These are phyloP conservation scores for Protobothrops flavoviridis DNA, from an alignment of 2,113 vertebrate species.

Conservation along the genomic window DNA sequence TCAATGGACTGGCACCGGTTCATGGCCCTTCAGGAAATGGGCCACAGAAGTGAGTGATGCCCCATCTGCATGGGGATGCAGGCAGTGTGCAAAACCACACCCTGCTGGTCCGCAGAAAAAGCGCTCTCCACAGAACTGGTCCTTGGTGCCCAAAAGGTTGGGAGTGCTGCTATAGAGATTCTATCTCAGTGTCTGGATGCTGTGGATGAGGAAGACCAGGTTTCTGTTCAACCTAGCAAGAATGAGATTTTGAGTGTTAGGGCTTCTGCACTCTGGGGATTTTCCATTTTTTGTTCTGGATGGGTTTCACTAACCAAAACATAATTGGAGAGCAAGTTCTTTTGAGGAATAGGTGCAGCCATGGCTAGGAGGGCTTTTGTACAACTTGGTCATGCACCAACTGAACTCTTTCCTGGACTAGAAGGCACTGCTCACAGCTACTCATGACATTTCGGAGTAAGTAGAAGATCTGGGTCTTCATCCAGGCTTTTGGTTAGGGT, in stretches of 20 bases:
- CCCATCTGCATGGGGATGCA: no score
- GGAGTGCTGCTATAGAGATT: neutral
- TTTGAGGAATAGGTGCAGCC: neutral
- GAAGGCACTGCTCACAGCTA: neutral
- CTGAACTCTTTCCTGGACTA: neutral
- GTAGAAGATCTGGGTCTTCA: neutral
- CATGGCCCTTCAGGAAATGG: no score
- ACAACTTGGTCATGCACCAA: neutral
- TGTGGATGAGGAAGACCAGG: neutral
- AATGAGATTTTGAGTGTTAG: neutral
- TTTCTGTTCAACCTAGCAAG: neutral
- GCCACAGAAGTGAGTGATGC: no score
- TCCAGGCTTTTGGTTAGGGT: neutral
- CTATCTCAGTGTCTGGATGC: neutral
- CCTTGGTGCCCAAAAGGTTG: no score
- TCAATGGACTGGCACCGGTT: no score
- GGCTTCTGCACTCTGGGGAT: neutral
- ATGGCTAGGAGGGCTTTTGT: neutral
- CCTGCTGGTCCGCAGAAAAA: no score
- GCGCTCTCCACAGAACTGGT: no score
- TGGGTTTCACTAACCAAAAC: neutral
- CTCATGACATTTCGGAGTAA: neutral
- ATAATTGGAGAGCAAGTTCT: neutral
- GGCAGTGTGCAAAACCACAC: no score
- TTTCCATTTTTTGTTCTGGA: neutral